These are phyloP conservation scores for Agriopis marginaria DNA, from an alignment of 2,888 invertebrate species.

Conservation along the genomic window DNA sequence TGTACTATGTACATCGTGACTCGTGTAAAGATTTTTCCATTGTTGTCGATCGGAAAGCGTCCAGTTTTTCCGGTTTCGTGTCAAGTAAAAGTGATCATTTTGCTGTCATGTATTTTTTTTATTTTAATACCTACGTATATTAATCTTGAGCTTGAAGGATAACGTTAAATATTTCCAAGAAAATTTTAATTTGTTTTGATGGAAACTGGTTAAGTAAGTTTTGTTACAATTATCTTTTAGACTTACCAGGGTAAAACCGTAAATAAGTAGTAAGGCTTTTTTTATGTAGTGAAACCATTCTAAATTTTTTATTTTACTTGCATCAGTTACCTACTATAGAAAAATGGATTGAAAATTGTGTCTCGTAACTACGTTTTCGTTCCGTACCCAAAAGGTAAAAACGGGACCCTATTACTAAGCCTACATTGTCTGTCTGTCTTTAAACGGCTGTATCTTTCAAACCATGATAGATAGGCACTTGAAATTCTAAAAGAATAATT, in stretches of 20 bases:
- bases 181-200: conserved; percentile 21
- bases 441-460: no score
- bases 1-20: conserved; percentile 13
- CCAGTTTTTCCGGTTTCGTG: conserved; percentile 74
- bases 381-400: no score
- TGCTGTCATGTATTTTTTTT: neutral
- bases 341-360: no score
- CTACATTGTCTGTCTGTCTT: no score
- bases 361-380: no score
- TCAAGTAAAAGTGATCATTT: conserved; percentile 51
- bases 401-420: no score
- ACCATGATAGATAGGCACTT: no score
- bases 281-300: no score
- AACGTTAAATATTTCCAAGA: conserved; percentile 9
- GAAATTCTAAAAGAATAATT: no score
- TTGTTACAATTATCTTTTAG: neutral
- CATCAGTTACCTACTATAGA: no score
- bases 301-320: no score
- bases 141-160: conserved; percentile 8
- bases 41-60: conserved; percentile 67
- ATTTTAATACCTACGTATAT: neutral
- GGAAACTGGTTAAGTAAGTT: neutral
- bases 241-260: neutral
- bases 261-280: neutral
- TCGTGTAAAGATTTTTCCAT: conserved; percentile 57